Base-by-base conservation (phyloP, 2,113 vertebrate genomes). In the Polyodon spathula region DNA sequence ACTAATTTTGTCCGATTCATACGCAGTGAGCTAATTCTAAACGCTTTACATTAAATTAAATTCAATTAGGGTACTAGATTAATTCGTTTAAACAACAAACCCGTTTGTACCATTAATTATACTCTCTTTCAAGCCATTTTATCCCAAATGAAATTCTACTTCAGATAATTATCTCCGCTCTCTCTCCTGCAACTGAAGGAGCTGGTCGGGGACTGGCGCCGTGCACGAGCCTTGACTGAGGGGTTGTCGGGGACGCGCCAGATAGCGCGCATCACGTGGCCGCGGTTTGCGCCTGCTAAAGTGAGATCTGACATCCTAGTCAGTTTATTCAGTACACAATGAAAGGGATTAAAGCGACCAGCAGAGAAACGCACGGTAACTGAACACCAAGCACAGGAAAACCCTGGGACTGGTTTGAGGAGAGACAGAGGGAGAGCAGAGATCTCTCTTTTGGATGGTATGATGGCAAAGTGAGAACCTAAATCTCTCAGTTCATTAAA, bases 261-360 rank as follows among this genome's bases (percentile, higher is more conserved):
- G 4, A 46, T 40, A 56, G 27, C 41, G 40, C 40, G 14, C 50
- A 46, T 51, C 66, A 67, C 53, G 61, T 67, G 66, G 60, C 27
- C 50, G 37, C n/a, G 10, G 39, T 63, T 40, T 56, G 39, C 61
- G 42, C 56, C 14, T 14, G n/a, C 46, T 50, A 50, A 5, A 50
- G 60, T 37, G 51, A 40, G 61, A 55, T 41, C 48, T 38, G 37
- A 12, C 16, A 46, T 54, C 11, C n/a, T 14, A 52, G 46, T 40
- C 16, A 55, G 53, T 15, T 6, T 6, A 10, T 6, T 42, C n/a
- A 10, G 11, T 10, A 65, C 51, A 54, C 51, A 59, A 14, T 37
- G 12, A 48, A 8, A 6, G n/a, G 17, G 17, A 58, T 16, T 11
- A 14, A 7, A 11, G n/a, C 46, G 53, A 37, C 42, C 55, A 40